A percentile compares a stretch with the other conserved stretches of the same genome.
phyloP scores from a whole-genome alignment of 2,113 vertebrate genomes.

The Engystomops pustulosus region DNA sequence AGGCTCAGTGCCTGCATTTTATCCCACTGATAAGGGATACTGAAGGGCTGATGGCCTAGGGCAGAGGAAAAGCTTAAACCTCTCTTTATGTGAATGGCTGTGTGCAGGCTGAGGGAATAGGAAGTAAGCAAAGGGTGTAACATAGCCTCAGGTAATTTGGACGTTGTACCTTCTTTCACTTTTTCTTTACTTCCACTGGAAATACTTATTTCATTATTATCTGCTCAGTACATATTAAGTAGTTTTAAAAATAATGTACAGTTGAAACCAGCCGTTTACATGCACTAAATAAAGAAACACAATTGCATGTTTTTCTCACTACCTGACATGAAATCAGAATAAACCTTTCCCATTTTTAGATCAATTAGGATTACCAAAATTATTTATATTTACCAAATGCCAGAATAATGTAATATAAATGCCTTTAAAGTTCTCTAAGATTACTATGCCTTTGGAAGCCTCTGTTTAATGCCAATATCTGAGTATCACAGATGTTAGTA shows the following conservation, averaged over 20 bases:
- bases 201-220: slow-evolving; percentile 29
- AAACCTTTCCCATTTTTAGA: too few relatives aligned
- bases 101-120: slow-evolving; percentile 19
- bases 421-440: too few relatives aligned
- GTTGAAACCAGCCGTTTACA: too few relatives aligned
- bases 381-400: too few relatives aligned
- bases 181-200: slow-evolving; percentile 23
- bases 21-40: slow-evolving; percentile 54
- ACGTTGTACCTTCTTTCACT: slow-evolving; percentile 8
- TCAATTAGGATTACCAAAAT: too few relatives aligned
- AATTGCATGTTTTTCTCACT: too few relatives aligned
- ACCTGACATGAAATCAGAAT: too few relatives aligned
- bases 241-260: neutral
- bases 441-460: too few relatives aligned
- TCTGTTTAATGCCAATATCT: too few relatives aligned
- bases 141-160: slow-evolving; percentile 35
- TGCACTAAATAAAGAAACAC: too few relatives aligned
- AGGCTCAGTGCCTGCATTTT: slow-evolving; percentile 55
- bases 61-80: slow-evolving; percentile 49
- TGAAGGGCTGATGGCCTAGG: slow-evolving; percentile 53
- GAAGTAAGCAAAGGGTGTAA: slow-evolving; percentile 18
- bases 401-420: too few relatives aligned
- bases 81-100: slow-evolving; percentile 39
- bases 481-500: too few relatives aligned
- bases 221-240: slow-evolving; percentile 8